Evolutionary conservation across 2,888 invertebrate genomes (phyloP).

Genomic region (Magallana nippona): DNA sequence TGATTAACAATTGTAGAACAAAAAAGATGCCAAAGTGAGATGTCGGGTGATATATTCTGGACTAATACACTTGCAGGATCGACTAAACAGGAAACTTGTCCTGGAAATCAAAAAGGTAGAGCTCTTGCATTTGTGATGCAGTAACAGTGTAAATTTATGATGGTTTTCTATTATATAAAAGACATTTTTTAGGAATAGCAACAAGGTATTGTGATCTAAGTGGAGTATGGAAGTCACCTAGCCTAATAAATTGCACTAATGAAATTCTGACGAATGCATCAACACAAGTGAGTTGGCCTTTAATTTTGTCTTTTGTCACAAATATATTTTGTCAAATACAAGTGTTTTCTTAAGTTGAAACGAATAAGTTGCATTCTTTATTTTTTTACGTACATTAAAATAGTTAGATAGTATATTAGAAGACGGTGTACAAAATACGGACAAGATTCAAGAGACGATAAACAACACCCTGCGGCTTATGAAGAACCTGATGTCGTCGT

Average conservation of each 20-base stretch:
- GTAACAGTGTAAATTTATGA: neutral
- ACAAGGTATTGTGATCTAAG: neutral
- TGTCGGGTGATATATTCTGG: neutral
- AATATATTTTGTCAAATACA: too few species aligned
- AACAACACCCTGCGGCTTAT: neutral
- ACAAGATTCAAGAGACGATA: neutral
- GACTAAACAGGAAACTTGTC: neutral
- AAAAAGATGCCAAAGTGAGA: neutral
- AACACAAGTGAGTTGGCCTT: neutral
- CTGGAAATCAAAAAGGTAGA: neutral
- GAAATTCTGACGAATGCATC: neutral
- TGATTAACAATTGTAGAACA: neutral
- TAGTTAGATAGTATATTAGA: neutral
- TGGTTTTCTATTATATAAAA: neutral
- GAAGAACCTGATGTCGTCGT: neutral
- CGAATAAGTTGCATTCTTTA: neutral
- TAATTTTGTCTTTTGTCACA: too few species aligned
- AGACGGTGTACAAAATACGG: neutral
- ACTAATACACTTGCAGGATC: neutral
- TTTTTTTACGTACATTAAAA: neutral
- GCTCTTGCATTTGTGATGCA: neutral
- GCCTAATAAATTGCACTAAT: neutral
- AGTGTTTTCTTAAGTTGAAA: too few species aligned
- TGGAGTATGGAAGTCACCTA: neutral
- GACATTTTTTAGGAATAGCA: neutral